Conservation (phyloP, 2,797 vertebrate genomes). For the Myotis vivesi region DNA sequence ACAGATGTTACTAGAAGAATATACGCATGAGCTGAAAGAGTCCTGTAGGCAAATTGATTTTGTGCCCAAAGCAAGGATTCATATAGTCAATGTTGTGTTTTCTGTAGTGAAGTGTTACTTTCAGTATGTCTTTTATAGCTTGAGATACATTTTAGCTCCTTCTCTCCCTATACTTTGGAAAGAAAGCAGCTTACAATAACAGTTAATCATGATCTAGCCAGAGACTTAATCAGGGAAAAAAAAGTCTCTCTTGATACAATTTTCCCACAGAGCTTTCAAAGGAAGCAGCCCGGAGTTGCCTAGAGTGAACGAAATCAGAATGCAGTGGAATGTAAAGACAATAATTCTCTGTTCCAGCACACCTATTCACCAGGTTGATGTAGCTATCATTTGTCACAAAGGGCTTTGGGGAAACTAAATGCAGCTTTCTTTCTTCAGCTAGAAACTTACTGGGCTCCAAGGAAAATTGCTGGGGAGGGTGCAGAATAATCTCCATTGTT, state of each 20-base stretch:
- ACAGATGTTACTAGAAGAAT: not conserved
- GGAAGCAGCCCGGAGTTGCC: not conserved
- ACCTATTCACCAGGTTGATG: slow-evolving; percentile 50
- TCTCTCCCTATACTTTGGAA: not conserved
- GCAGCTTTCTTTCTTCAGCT: slow-evolving; percentile 28
- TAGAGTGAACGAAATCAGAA: slow-evolving; percentile 31
- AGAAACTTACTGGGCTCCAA: slow-evolving; percentile 50
- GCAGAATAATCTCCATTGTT: slow-evolving; percentile 28
- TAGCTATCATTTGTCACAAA: slow-evolving; percentile 71
- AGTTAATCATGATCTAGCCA: slow-evolving; percentile 50
- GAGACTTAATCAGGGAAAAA: not conserved
- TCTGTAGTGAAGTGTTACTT: not conserved
- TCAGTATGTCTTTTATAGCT: not conserved
- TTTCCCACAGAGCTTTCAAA: slow-evolving; percentile 58
- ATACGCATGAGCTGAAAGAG: not conserved
- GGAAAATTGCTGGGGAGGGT: slow-evolving; percentile 39
- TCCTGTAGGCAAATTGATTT: slow-evolving; percentile 33
- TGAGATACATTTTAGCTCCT: not conserved
- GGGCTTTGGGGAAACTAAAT: slow-evolving; percentile 52
- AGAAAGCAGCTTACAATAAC: not conserved
- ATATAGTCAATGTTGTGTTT: not conserved
- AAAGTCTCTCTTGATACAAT: not conserved
- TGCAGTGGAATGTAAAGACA: slow-evolving; percentile 25
- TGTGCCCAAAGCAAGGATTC: not conserved
- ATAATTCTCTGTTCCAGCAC: slow-evolving; percentile 56